These are phyloP conservation scores for Loripinus fragilis DNA, from an alignment of 2,888 invertebrate genomes.

Conservation along the genomic window DNA sequence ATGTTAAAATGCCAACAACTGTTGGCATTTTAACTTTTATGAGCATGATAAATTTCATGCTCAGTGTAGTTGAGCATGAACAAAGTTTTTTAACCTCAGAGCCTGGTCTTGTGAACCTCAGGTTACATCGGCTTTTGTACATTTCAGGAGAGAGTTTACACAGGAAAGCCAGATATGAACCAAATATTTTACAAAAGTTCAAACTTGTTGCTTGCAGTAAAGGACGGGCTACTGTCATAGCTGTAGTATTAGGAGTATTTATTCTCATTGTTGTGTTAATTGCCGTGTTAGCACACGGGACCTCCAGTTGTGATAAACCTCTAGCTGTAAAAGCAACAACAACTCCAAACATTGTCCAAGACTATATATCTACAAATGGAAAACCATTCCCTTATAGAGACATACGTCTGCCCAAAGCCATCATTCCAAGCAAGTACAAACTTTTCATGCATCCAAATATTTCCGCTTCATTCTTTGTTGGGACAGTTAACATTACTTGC, in stretches of 20 bases:
- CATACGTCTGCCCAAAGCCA: conserved; percentile 79
- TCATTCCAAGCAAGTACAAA: conserved; percentile 89
- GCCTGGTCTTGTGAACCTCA: too few species aligned
- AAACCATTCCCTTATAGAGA: conserved; percentile 80
- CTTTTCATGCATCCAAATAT: conserved; percentile 96
- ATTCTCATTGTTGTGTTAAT: conserved; percentile 88
- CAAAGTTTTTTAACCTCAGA: too few species aligned
- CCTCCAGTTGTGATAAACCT: not conserved
- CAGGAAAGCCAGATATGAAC: conserved; percentile 89
- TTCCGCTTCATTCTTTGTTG: conserved; percentile 94
- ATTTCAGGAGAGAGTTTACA: conserved; percentile 87
- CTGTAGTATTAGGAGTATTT: conserved; percentile 68
- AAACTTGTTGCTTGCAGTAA: conserved; percentile 76
- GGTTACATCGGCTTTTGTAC: too few species aligned
- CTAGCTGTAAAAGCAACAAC: not conserved
- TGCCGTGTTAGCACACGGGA: conserved; percentile 90
- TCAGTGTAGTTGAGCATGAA: too few species aligned
- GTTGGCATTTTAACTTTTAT: too few species aligned
- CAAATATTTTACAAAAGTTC: conserved; percentile 86
- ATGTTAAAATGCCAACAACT: too few species aligned
- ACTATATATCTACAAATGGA: conserved; percentile 73
- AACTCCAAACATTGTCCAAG: not conserved
- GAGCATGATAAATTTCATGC: too few species aligned
- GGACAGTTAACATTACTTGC: conserved; percentile 85
- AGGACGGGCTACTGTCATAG: conserved; percentile 90